Evolutionary conservation across 2,113 vertebrate genomes (phyloP).

Genomic region (Vulpes lagopus): DNA sequence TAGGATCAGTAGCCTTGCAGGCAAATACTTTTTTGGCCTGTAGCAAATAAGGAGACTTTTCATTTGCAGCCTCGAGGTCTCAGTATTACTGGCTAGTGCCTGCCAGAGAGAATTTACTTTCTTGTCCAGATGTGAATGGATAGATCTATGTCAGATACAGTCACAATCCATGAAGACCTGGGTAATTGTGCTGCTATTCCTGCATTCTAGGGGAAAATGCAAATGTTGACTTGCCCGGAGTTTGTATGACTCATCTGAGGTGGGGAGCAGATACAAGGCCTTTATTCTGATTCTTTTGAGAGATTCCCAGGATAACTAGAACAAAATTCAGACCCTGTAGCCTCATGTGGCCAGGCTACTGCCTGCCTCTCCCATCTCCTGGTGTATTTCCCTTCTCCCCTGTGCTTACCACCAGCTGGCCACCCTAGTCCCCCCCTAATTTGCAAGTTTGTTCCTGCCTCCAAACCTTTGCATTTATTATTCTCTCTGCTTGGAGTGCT

Average conservation of each 20-base stretch:
- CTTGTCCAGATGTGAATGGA: neutral
- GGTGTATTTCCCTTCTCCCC: fast-evolving
- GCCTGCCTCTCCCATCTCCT: neutral
- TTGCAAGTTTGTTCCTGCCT: neutral
- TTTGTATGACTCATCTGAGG: neutral
- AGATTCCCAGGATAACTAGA: neutral
- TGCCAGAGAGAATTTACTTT: neutral
- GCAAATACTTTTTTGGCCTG: neutral
- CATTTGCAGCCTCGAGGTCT: neutral
- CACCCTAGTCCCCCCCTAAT: neutral
- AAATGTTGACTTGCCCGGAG: neutral
- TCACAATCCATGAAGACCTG: neutral
- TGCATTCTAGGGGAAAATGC: slow-evolving; percentile 10
- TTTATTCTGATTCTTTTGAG: neutral
- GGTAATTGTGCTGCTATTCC: neutral
- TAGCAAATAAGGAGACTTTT: neutral
- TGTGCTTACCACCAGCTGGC: neutral
- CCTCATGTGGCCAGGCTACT: neutral
- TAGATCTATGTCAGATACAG: neutral
- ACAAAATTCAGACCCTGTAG: slow-evolving; percentile 1
- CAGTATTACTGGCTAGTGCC: neutral
- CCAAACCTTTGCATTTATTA: neutral
- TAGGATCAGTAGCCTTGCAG: neutral
- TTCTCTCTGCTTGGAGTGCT: neutral
- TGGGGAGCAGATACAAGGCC: neutral